These are phyloP conservation scores for Glyphotaelius pellucidus DNA, from an alignment of 2,888 invertebrate species.

Conservation along the genomic window DNA sequence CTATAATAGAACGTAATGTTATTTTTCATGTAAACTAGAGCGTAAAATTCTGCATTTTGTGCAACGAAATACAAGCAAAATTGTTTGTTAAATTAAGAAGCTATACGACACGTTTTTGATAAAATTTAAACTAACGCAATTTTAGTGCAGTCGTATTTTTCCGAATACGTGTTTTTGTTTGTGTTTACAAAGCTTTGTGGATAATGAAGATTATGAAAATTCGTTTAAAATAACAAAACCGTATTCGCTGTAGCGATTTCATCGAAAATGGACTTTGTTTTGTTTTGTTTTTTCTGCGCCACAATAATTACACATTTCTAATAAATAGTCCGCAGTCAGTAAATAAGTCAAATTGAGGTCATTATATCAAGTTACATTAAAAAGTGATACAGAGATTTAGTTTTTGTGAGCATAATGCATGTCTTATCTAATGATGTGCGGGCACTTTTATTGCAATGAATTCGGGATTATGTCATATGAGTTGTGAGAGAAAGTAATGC, in stretches of 20 bases:
- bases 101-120: background rate
- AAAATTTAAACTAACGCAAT: background rate
- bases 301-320: background rate
- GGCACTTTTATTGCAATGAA: background rate
- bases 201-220: background rate
- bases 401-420: background rate
- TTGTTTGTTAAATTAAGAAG: background rate
- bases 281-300: background rate
- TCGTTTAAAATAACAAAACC: background rate
- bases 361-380: background rate
- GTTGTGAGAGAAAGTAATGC: background rate
- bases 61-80: slow-evolving; percentile 3
- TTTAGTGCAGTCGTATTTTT: background rate
- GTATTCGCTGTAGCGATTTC: background rate
- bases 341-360: background rate
- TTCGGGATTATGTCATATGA: background rate
- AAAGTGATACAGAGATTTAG: background rate
- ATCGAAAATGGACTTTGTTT: background rate
- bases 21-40: slow-evolving; percentile 40
- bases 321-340: background rate
- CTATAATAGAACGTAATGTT: background rate
- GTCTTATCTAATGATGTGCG: background rate
- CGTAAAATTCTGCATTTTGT: slow-evolving; percentile 18
- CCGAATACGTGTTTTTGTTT: background rate
- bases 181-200: background rate